Evolutionary conservation across 2,888 invertebrate genomes (phyloP), one percentile per base, ranked within the genome.

Genomic region (Blastobasis adustella): DNA sequence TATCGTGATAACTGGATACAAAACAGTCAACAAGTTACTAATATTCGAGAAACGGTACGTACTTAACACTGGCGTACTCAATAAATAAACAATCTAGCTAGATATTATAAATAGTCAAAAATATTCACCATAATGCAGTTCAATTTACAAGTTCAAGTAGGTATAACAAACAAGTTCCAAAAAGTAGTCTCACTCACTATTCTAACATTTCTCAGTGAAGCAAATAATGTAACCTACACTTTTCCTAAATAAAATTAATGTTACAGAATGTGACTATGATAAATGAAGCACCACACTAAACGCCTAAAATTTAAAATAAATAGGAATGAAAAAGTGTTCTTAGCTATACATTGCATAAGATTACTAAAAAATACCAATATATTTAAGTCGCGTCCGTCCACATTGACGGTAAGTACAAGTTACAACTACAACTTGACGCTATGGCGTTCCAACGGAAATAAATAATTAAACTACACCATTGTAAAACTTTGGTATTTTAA

Each of bases 71-170:
- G 23, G 23, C 65, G 63, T 65, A 67, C 59, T 65, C 58, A 66
- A 61, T 60, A 68, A 71, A 23, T 64, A 66, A 62, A 63, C 42
- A 42, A 9, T 42, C 5, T 61, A 45, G 36, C 49, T 51, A 47
- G 4, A 40, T 39, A 47, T 46, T 46, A 50, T 51, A 54, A 41
- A 36, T 46, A 64, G 63, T 70, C 67, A 60, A 69, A 71, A 70
- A 69, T 55, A 57, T 66, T 57, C 71, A 79, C 71, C 71, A 73
- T 78, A 79, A 78, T 75, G 79, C 69, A 77, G 78, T 78, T 79
- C 73, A 76, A 78, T 73, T 23, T 23, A 23, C 23, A 23, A 23
- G 23, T 23, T 23, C 23, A 23, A 23, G 23, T 23, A 23, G 23
- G 23, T 23, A 23, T 23, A 61, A 68, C 70, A 65, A 75, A 77